Evolutionary conservation across 2,113 vertebrate species (phyloP), one percentile per base, ranked within the genome.

Genomic region (Strix aluco): DNA sequence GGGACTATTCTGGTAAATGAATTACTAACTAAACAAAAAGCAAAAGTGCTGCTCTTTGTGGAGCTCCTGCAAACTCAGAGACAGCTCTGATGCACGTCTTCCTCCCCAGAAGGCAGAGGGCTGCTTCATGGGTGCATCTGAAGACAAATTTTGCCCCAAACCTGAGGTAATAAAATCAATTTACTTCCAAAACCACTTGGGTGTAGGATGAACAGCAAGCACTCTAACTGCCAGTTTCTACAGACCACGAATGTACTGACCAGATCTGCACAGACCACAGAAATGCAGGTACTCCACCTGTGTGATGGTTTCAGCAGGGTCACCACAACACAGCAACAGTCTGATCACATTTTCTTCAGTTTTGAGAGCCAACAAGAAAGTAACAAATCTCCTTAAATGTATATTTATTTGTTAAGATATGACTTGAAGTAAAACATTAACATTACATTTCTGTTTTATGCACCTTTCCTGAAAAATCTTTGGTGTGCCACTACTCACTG

Each of bases 261-360:
- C 32, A 0, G 5, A 57, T n/a, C 44, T 69, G 34, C 42, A 65
- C 0, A 0, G 49, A 61, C 21, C 36, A 30, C 74, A 58, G 57
- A 52, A 82, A 47, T 13, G 27, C 25, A 69, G 54, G 40, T 38
- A 66, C 32, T 66, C n/a, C 32, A 81, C 16, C 32, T 27, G 13
- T 5, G 3, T 27, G 46, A 12, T 67, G 2, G 5, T 47, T 82
- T 72, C 66, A 49, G 36, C 10, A 70, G 40, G 49, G n/a, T 61
- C 75, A 61, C 12, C 40, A 46, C 18, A 65, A 46, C 46, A 57
- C 15, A 67, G n/a, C 36, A 55, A 47, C 36, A n/a, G 4, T 3
- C 54, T 36, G 21, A 79, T 17, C 38, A 36, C 9, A 34, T 61
- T 69, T 84, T 59, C 30, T 54, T 79, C 30, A 70, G 25, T 58